These are phyloP conservation scores for Xenus cinereus DNA, from an alignment of 2,113 vertebrate species.

Conservation along the genomic window DNA sequence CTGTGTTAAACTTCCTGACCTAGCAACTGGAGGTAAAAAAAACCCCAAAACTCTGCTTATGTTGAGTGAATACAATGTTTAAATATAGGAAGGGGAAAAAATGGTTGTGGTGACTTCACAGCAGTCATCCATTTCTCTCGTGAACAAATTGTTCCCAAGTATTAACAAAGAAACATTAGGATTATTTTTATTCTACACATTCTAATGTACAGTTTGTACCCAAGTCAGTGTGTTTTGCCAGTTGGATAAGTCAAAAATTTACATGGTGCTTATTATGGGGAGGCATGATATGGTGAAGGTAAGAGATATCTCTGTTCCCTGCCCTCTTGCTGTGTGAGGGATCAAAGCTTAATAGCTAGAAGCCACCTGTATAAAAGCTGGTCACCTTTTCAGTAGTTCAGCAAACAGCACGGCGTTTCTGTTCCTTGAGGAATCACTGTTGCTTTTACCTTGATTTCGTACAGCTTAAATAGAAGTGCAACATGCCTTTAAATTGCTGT, in stretches of 20 bases:
- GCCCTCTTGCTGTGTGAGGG: accelerated
- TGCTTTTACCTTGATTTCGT: not conserved
- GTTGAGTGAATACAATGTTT: not conserved
- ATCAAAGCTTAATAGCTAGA: not conserved
- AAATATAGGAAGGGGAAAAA: not conserved
- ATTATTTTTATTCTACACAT: not conserved
- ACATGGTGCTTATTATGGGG: not conserved
- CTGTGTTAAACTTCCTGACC: not conserved
- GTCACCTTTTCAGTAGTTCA: not conserved
- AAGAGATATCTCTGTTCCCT: not conserved
- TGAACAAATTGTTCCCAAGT: not conserved
- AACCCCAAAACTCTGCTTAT: not conserved
- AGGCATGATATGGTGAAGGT: not conserved
- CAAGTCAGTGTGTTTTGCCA: not conserved
- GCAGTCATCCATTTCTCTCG: not conserved
- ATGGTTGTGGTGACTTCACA: not conserved
- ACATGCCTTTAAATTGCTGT: not conserved
- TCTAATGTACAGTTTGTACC: not conserved
- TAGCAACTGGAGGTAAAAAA: not conserved
- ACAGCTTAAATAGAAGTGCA: not conserved
- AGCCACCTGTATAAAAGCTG: not conserved
- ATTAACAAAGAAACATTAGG: not conserved
- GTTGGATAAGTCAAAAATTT: not conserved
- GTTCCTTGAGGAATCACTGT: not conserved
- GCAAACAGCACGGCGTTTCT: not conserved